phyloP scores from a whole-genome alignment of 1,140 invertebrate species.

The Papilio dardanus region DNA sequence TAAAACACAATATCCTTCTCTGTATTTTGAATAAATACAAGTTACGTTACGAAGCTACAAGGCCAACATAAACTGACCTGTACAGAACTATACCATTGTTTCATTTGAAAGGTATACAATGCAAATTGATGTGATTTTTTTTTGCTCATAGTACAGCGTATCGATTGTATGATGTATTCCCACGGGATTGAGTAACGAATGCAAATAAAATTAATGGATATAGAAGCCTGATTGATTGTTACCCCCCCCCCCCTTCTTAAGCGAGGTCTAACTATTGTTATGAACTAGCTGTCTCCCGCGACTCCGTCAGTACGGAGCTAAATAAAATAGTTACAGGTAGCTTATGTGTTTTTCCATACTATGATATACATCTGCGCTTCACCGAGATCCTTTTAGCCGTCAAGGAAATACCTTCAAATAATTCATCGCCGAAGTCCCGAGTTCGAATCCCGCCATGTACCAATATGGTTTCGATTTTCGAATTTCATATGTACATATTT shows the following conservation, averaged over 20 bases:
- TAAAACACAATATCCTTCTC: background rate
- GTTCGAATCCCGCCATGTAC: too few species aligned
- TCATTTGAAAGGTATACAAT: constrained; percentile 9
- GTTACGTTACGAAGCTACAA: background rate
- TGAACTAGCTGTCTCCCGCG: too few species aligned
- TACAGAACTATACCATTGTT: constrained; percentile 18
- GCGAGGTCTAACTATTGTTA: background rate
- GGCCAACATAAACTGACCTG: background rate
- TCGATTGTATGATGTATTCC: constrained; percentile 1
- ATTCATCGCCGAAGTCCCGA: too few species aligned
- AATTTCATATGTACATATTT: too few species aligned
- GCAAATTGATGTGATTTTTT: constrained; percentile 15
- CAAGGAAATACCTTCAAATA: too few species aligned
- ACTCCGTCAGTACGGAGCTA: too few species aligned
- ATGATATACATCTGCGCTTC: too few species aligned
- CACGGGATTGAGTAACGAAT: constrained; percentile 15
- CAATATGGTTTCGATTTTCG: too few species aligned
- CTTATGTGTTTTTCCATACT: too few species aligned
- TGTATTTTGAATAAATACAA: background rate
- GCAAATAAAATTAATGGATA: background rate
- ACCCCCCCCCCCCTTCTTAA: background rate
- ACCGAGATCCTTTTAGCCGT: too few species aligned
- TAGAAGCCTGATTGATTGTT: background rate
- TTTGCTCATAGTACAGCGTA: constrained; percentile 1
- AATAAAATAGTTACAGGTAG: too few species aligned